A percentile compares a stretch with the other conserved stretches of the same genome.
These are phyloP conservation scores for Phataginus tricuspis DNA, from an alignment of 2,797 vertebrate species.

Conservation along the genomic window DNA sequence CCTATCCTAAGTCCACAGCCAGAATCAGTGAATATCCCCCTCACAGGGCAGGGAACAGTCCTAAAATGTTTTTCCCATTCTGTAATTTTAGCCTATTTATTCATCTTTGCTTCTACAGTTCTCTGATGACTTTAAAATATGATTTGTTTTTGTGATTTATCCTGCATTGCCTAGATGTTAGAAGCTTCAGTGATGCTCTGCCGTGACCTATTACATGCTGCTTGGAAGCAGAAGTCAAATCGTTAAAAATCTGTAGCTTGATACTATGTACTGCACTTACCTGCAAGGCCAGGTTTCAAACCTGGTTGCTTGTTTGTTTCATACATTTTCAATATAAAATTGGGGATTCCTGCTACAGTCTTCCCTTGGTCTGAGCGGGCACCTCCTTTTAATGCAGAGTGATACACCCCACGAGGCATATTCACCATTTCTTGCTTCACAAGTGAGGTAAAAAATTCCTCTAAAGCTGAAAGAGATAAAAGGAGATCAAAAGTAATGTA, in stretches of 20 bases:
- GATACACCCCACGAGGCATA: slow-evolving; percentile 96
- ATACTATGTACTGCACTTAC: slow-evolving; percentile 80
- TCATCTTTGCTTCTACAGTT: neutral
- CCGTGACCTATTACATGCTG: neutral
- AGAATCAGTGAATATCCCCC: neutral
- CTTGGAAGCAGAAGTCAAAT: neutral
- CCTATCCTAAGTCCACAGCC: neutral
- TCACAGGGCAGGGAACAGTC: accelerated
- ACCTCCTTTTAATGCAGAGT: slow-evolving; percentile 91
- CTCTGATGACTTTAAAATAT: neutral
- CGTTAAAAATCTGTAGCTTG: neutral
- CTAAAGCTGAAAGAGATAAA: slow-evolving; percentile 87
- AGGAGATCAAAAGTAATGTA: neutral
- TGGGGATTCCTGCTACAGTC: slow-evolving; percentile 91
- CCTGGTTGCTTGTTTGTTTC: slow-evolving; percentile 98
- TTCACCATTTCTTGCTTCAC: slow-evolving; percentile 94
- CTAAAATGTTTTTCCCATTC: neutral
- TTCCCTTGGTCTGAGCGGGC: slow-evolving; percentile 92
- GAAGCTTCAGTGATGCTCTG: neutral
- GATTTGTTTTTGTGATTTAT: neutral
- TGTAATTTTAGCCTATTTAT: neutral
- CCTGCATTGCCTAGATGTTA: neutral
- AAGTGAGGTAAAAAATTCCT: slow-evolving; percentile 92
- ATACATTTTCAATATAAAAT: slow-evolving; percentile 94
- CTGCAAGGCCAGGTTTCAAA: slow-evolving; percentile 95